Conservation (phyloP, 2,888 invertebrate genomes). For the Meganola albula region DNA sequence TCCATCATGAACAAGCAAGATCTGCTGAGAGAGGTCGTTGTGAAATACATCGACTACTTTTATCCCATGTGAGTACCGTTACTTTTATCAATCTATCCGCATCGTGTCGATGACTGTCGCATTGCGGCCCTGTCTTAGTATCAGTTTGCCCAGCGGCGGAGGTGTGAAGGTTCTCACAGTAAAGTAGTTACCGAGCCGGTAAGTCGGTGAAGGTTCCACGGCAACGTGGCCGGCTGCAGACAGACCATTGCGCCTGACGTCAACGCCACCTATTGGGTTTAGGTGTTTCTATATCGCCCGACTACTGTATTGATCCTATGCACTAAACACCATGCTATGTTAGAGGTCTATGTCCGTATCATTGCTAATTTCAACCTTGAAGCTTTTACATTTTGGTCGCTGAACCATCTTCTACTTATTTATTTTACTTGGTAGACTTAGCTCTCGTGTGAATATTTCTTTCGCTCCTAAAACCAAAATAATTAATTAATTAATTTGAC, state of each 20-base stretch:
- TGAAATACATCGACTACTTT: conserved; percentile 84
- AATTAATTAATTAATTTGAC: too few relatives aligned
- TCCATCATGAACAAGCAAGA: conserved; percentile 82
- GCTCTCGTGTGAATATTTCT: too few relatives aligned
- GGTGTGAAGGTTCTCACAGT: conserved; percentile 56
- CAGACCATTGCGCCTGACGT: conserved; percentile 57
- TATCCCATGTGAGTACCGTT: conserved; percentile 81
- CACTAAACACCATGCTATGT: conserved; percentile 45
- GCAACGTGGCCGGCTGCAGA: conserved; percentile 62
- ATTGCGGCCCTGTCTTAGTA: conserved; percentile 44
- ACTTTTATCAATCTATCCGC: conserved; percentile 24
- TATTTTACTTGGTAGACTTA: too few relatives aligned
- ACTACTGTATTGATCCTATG: conserved; percentile 67
- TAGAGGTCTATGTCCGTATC: conserved; percentile 29
- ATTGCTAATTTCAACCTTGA: conserved; percentile 19
- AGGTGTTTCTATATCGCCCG: conserved; percentile 52
- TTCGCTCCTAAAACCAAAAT: too few relatives aligned
- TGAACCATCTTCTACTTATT: conserved; percentile 17
- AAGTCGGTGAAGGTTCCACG: conserved; percentile 73
- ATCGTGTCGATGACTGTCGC: conserved; percentile 39
- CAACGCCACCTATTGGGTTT: conserved; percentile 64
- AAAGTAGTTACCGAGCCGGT: conserved; percentile 58
- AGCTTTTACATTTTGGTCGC: conserved; percentile 17
- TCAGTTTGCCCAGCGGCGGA: conserved; percentile 27
- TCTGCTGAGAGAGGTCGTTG: conserved; percentile 82